These are phyloP conservation scores for Luffia ferchaultella DNA, from an alignment of 2,888 invertebrate genomes.

Conservation along the genomic window DNA sequence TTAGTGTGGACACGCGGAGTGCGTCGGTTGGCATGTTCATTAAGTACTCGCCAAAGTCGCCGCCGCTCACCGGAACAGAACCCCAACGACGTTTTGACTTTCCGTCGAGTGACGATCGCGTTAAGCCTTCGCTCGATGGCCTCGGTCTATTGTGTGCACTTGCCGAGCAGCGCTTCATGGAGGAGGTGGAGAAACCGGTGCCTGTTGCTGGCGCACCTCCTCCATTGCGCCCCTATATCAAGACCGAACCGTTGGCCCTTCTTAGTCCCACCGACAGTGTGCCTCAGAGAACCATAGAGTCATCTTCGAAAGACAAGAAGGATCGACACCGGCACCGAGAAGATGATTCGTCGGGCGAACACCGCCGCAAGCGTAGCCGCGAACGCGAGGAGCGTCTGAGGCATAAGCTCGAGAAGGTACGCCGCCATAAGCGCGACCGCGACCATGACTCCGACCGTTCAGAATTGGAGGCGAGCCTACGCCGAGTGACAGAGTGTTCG, in stretches of 20 bases:
- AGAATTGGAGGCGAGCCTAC: slow-evolving; percentile 46
- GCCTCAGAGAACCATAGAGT: slow-evolving; percentile 17
- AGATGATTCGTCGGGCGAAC: slow-evolving; percentile 44
- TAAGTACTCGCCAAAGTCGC: slow-evolving; percentile 52
- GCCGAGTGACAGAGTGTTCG: slow-evolving; percentile 45
- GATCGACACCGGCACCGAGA: slow-evolving; percentile 46
- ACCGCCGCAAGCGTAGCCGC: slow-evolving; percentile 40
- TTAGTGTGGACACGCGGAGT: slow-evolving; percentile 48
- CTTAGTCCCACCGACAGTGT: slow-evolving; percentile 40
- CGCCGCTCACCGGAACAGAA: slow-evolving; percentile 39
- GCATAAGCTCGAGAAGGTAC: slow-evolving; percentile 53
- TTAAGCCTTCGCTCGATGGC: slow-evolving; percentile 65
- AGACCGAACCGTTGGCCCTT: slow-evolving; percentile 32
- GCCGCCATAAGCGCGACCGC: slow-evolving; percentile 46
- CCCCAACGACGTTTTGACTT: slow-evolving; percentile 46
- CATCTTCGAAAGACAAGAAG: slow-evolving; percentile 34
- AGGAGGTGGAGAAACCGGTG: slow-evolving; percentile 69
- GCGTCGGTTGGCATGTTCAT: slow-evolving; percentile 46
- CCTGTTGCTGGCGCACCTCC: slow-evolving; percentile 27
- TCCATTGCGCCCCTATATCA: slow-evolving; percentile 38
- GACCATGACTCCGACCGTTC: slow-evolving; percentile 35
- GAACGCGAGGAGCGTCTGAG: slow-evolving; percentile 47
- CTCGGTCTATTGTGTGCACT: slow-evolving; percentile 82
- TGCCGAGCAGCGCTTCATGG: slow-evolving; percentile 84
- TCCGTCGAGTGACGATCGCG: slow-evolving; percentile 33